Conservation (phyloP, 1,140 invertebrate species). For the Saxidomus purpurata region DNA sequence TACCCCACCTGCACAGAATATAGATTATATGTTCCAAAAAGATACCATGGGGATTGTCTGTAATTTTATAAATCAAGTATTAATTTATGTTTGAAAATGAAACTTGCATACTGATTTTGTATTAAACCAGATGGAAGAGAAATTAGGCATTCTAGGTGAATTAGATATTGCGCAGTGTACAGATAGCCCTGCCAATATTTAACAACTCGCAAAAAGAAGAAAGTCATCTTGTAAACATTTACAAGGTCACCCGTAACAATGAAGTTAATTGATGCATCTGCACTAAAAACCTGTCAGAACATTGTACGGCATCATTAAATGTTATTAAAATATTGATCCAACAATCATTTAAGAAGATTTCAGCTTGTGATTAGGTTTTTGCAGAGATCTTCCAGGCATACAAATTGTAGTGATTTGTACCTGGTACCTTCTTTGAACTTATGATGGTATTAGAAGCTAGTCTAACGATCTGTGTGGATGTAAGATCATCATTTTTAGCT, state of each 20-base stretch:
- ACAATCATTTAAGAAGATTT: background rate
- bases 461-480: too few relatives aligned
- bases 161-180: too few relatives aligned
- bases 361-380: background rate
- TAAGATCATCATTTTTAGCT: too few relatives aligned
- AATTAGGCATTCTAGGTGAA: too few relatives aligned
- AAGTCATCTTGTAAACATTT: background rate
- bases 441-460: too few relatives aligned
- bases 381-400: background rate
- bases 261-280: background rate
- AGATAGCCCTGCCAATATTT: background rate
- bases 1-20: too few relatives aligned
- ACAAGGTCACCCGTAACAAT: background rate
- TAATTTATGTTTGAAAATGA: too few relatives aligned
- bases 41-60: too few relatives aligned
- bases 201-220: background rate
- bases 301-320: background rate
- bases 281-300: background rate
- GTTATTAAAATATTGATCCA: slow-evolving; percentile 24
- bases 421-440: background rate
- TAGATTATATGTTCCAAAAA: too few relatives aligned
- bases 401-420: slow-evolving; percentile 8
- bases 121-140: too few relatives aligned
- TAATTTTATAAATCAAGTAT: too few relatives aligned
- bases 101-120: too few relatives aligned